Conservation (phyloP, 2,797 vertebrate species). For the Arrhamphus sclerolepis region DNA sequence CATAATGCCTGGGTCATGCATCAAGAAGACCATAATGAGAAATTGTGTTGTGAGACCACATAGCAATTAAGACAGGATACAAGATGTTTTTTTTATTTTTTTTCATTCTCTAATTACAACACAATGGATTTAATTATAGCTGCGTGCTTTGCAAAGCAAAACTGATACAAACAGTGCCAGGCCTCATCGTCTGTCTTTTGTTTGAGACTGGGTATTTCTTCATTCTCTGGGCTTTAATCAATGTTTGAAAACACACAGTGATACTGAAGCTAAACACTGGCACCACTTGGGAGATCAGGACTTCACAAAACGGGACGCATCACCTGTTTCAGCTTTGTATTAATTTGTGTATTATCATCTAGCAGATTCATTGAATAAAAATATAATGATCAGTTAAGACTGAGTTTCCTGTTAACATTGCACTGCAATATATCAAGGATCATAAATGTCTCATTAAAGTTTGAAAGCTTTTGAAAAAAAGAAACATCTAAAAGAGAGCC, state of each 20-base stretch:
- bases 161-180: conserved; percentile 24
- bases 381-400: conserved; percentile 16
- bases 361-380: conserved; percentile 17
- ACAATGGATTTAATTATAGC: conserved; percentile 77
- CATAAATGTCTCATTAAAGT: not conserved
- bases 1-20: conserved; percentile 66
- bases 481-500: not conserved
- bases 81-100: conserved; percentile 52
- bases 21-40: conserved; percentile 61
- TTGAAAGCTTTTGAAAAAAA: conserved; percentile 6
- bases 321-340: conserved; percentile 6
- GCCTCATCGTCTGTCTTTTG: conserved; percentile 57
- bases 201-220: conserved; percentile 42
- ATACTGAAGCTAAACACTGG: conserved; percentile 9
- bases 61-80: conserved; percentile 75
- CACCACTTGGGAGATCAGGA: conserved; percentile 21
- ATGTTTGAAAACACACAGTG: conserved; percentile 14
- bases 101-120: conserved; percentile 66
- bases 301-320: conserved; percentile 35
- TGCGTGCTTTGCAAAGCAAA: conserved; percentile 47
- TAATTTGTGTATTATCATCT: conserved; percentile 4
- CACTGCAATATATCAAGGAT: not conserved
- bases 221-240: conserved; percentile 43
- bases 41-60: conserved; percentile 67
- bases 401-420: conserved; percentile 8